Base-by-base conservation (phyloP, 1,140 invertebrate species). In the Trypoxylus dichotomus region DNA sequence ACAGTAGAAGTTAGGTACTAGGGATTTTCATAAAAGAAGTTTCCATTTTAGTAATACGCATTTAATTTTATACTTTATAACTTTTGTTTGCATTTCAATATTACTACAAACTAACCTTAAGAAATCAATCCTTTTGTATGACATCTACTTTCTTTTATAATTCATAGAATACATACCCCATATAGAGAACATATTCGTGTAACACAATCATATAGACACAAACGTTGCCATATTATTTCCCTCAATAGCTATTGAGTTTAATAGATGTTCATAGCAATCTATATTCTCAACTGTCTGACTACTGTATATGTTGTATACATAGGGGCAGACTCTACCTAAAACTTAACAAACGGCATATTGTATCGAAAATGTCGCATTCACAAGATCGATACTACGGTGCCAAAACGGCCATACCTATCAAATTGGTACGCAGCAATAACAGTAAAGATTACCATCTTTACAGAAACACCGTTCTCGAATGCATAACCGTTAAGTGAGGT, bases 381-480 rank as follows among this genome's bases (percentile, higher is more conserved):
- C 24, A 27, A 68, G 60, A 68, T 68, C 60, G 60, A 68, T 68
- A 68, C 19, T 6, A 29, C 60, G 60, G 60, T 68, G 60, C 60
- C 60, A 68, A 68, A 68, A 68, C 60, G 60, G 24, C 60, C 21
- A 68, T 68, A 68, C 60, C 60, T 68, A 68, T 68, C 60, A 68
- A 68, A 68, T 68, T 68, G 60, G 60, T 68, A 68, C 60, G 60
- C 60, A 25, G 60, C 60, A 19, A 68, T 68, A 68, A 68, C 60
- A 68, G 60, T 68, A 68, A 68, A 68, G 60, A 68, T 68, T 68
- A 68, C 60, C 24, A 68, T 68, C 60, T 68, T 68, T 68, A 68
- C 24, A 68, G 60, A 68, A 68, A 68, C 60, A 68, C 60, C 60
- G 60, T 58, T 13, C 47, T 58, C 47, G 24, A 68, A 68, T 68